Percentiles rank a stretch among this genome's conserved stretches.
Conservation (phyloP, 1,140 invertebrate genomes). For the Dendroctonus ponderosae region DNA sequence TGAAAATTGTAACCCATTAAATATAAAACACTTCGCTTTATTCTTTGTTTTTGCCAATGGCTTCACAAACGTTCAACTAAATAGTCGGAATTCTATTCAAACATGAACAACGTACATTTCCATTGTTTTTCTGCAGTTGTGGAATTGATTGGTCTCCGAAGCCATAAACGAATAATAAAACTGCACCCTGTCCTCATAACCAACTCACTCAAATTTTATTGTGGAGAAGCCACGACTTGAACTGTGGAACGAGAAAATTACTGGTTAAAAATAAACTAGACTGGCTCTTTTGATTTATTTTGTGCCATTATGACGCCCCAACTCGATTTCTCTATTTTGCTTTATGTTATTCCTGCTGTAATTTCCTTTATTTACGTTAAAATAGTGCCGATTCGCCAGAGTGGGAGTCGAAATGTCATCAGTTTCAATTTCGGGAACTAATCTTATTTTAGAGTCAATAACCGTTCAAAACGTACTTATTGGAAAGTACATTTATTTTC, state of each 20-base stretch:
- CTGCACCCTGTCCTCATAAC: conserved; percentile 5
- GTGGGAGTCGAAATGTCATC: conserved; percentile 13
- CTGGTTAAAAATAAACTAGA: conserved; percentile 28
- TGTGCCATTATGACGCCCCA: conserved; percentile 18
- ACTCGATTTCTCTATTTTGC: conserved; percentile 25
- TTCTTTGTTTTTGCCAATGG: background rate
- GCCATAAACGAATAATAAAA: too few species aligned
- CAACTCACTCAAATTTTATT: conserved; percentile 22
- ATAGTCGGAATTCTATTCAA: background rate
- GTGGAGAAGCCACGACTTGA: conserved; percentile 17
- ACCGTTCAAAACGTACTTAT: background rate
- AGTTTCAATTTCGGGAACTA: conserved; percentile 13
- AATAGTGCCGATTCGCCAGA: conserved; percentile 10
- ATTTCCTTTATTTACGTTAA: conserved; percentile 29
- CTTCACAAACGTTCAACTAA: background rate
- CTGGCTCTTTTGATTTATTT: conserved; percentile 27
- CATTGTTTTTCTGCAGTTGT: too few species aligned
- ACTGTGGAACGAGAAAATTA: conserved; percentile 25
- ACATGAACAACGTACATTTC: too few species aligned
- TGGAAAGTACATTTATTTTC: too few species aligned
- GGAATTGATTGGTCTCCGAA: too few species aligned
- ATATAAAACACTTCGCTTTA: too few species aligned
- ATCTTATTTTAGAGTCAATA: conserved; percentile 20
- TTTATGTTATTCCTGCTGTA: conserved; percentile 21
- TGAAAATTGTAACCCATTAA: too few species aligned